These are phyloP conservation scores for Scarus forsteni DNA, from an alignment of 2,797 vertebrate genomes.

Conservation along the genomic window DNA sequence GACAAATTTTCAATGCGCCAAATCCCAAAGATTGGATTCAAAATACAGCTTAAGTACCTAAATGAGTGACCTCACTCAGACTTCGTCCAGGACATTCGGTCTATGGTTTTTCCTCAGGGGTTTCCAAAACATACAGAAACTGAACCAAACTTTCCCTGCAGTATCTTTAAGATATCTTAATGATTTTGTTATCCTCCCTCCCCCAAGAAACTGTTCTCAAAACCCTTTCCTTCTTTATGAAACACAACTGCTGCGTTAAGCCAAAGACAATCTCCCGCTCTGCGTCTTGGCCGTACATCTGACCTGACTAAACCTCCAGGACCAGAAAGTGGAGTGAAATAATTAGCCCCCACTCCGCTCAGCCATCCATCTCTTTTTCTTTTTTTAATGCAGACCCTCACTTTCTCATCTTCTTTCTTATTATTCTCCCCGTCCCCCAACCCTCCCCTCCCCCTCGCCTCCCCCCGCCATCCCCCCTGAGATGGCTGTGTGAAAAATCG, in stretches of 20 bases:
- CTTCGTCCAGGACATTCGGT: neutral
- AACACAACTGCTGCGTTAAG: conserved; percentile 59
- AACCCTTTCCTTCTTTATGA: conserved; percentile 63
- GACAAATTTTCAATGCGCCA: too few relatives aligned
- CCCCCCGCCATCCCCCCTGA: conserved; percentile 41
- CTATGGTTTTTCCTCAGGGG: neutral
- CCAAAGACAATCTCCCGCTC: conserved; percentile 65
- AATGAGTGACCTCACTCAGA: too few relatives aligned
- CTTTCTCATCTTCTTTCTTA: conserved; percentile 67
- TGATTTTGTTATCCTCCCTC: conserved; percentile 27
- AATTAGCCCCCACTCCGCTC: conserved; percentile 77
- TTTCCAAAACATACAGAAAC: neutral
- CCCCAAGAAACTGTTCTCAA: conserved; percentile 44
- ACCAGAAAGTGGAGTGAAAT: conserved; percentile 76
- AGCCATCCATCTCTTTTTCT: conserved; percentile 60
- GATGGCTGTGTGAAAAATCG: conserved; percentile 82
- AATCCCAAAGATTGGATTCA: too few relatives aligned
- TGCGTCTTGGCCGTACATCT: conserved; percentile 70
- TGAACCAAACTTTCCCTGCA: neutral
- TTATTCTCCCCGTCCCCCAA: conserved; percentile 46
- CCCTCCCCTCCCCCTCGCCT: conserved; percentile 20
- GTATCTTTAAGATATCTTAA: conserved; percentile 41
- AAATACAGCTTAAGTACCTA: too few relatives aligned
- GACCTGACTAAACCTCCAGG: conserved; percentile 73
- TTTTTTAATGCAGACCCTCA: conserved; percentile 58